Evolutionary conservation across 1,140 invertebrate genomes (phyloP), one percentile per base, ranked within the genome.

Genomic region (Wasmannia auropunctata): DNA sequence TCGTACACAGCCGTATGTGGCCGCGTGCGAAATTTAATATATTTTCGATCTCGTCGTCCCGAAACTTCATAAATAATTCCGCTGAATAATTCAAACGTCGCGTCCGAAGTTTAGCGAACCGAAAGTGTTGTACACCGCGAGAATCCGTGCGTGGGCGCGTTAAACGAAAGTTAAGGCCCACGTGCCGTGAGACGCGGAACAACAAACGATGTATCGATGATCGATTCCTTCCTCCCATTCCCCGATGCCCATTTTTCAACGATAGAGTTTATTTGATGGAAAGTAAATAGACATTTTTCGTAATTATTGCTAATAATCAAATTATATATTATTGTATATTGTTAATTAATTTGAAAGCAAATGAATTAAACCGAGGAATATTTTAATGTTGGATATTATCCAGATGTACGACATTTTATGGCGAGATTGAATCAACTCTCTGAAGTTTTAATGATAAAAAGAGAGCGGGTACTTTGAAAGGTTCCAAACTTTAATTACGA

Each of bases 21-120:
- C 19, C 14, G 65, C 25, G 79, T 58, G 63, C 72, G 56, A 80
- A n/a, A 58, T 81, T 83, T 76, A 76, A 75, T 86, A 79, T 86
- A 79, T 67, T 84, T 85, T 85, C 43, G 37, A 62, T 31, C 62
- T 31, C 11, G 8, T 43, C 62, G 11, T 62, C 49, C 19, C 69
- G 70, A 58, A 67, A 81, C 49, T 70, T 90, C 51, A 56, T 90
- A 88, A 90, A 89, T 89, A 87, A 90, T 89, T 79, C n/a, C 46
- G 3, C 16, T 67, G 85, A 60, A 69, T 89, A 87, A 89, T 89
- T 85, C 65, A 89, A 67, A 49, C 63, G 37, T 11, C 40, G 22
- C 3, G 31, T 54, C 31, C 22, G 43, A 83, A 83, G 72, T 63
- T n/a, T 77, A 40, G 56, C 72, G 22, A 56, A 51, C 43, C 56